These are phyloP conservation scores for Calcarius lapponicus DNA, from an alignment of 2,797 vertebrate genomes.

Conservation along the genomic window DNA sequence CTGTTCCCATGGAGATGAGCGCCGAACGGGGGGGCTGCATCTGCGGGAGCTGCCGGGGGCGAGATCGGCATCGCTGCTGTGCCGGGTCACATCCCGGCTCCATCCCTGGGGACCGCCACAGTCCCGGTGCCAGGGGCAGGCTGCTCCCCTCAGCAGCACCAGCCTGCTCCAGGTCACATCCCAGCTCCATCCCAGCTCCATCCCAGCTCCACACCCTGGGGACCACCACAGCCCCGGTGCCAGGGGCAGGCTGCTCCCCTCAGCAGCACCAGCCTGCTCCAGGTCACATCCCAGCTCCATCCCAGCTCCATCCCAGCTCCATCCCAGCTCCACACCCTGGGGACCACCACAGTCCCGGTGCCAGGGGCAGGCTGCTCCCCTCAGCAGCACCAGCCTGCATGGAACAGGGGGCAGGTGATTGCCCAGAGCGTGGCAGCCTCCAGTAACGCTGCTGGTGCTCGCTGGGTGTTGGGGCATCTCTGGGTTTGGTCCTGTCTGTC, in stretches of 20 bases:
- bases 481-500: not conserved
- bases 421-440: not conserved
- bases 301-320: not conserved
- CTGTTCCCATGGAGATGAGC: constrained; percentile 58
- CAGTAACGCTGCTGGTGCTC: not conserved
- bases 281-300: not conserved
- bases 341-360: rapidly evolving
- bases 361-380: not conserved
- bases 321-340: not conserved
- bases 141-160: no score
- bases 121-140: no score
- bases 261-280: not conserved
- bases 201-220: not conserved
- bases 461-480: not conserved
- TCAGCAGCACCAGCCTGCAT: not conserved
- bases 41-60: not conserved
- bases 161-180: no score
- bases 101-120: no score
- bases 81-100: not conserved
- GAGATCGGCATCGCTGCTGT: not conserved
- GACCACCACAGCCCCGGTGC: rapidly evolving
- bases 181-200: no score
- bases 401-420: not conserved
- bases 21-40: not conserved
- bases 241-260: not conserved